Evolutionary conservation across 64 coral and sea anemone genomes (phyloP).

Genomic region (Dendronephthya gigantea): DNA sequence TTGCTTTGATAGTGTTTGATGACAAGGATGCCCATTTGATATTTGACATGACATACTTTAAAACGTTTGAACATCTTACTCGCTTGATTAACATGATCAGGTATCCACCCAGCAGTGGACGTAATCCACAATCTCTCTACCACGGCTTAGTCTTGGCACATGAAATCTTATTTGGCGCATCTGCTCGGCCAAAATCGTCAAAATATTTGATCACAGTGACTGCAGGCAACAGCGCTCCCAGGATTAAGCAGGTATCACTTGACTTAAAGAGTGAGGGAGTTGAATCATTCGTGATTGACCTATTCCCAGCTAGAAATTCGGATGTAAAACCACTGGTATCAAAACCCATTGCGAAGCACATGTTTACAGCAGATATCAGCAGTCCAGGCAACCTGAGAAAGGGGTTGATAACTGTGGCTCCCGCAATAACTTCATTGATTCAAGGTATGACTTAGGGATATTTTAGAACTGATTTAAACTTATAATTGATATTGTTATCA

Average conservation of each 20-base stretch:
- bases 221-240: neutral
- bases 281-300: neutral
- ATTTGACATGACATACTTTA: neutral
- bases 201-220: neutral
- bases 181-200: neutral
- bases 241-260: neutral
- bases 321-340: neutral
- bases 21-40: neutral
- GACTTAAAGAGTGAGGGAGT: neutral
- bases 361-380: neutral
- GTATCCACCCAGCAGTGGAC: neutral
- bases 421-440: neutral
- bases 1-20: neutral
- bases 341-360: neutral
- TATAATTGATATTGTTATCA: neutral
- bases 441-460: neutral
- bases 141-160: neutral
- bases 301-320: neutral
- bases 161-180: conserved; percentile 9
- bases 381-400: neutral
- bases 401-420: neutral
- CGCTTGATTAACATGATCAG: neutral
- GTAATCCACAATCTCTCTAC: neutral
- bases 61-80: neutral
- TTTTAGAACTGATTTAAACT: neutral